A percentile compares a stretch with the other conserved stretches of the same genome.
These are phyloP conservation scores for Onychomys arenicola DNA, from an alignment of 2,797 vertebrate genomes.

Conservation along the genomic window DNA sequence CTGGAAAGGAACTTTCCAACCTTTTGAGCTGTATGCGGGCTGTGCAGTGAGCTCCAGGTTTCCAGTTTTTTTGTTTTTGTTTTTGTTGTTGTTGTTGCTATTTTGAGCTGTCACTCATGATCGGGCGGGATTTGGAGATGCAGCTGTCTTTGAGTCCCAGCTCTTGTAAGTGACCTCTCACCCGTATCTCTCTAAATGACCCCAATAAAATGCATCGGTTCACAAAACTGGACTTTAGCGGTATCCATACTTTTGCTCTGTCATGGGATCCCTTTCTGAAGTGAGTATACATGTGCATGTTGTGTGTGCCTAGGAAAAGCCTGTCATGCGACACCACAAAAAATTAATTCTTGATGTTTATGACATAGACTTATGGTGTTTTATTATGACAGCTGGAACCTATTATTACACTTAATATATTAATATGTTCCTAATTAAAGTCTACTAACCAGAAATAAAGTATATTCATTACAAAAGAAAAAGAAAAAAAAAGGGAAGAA, in stretches of 20 bases:
- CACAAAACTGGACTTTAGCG: background rate
- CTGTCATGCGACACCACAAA: background rate
- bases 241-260: background rate
- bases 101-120: background rate
- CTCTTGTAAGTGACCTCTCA: background rate
- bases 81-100: no score
- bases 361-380: background rate
- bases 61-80: background rate
- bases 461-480: slow-evolving; percentile 20
- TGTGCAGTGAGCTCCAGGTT: background rate
- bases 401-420: background rate
- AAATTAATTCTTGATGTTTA: background rate
- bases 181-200: background rate
- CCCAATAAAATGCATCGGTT: background rate
- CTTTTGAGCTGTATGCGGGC: background rate
- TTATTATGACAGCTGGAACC: background rate
- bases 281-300: background rate
- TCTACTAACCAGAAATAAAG: slow-evolving; percentile 44
- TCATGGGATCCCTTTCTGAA: background rate
- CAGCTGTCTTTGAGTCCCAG: background rate
- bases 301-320: background rate
- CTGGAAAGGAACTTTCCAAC: background rate
- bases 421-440: slow-evolving; percentile 36
- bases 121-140: background rate
- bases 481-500: slow-evolving; percentile 8